These are phyloP conservation scores for Chaenodraco wilsoni DNA, from an alignment of 2,797 vertebrate genomes.

Conservation along the genomic window DNA sequence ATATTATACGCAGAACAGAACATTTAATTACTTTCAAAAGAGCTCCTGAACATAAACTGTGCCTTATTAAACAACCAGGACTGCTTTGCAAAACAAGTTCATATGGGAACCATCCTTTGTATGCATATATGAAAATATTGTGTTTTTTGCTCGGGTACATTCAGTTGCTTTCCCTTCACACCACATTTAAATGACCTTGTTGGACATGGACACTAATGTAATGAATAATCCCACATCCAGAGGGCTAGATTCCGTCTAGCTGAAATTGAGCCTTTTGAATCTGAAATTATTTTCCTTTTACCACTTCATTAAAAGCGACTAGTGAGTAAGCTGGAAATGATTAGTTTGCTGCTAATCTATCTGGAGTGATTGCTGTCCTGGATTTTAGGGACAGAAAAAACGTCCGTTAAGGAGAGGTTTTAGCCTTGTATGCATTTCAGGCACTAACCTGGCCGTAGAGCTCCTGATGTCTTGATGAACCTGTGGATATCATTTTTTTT, in stretches of 20 bases:
- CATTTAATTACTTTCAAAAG: constrained; percentile 32
- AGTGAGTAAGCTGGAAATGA: constrained; percentile 50
- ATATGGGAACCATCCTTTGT: constrained; percentile 40
- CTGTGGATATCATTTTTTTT: constrained; percentile 71
- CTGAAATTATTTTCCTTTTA: constrained; percentile 34
- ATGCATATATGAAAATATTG: constrained; percentile 53
- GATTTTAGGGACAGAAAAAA: constrained; percentile 35
- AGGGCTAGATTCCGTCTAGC: constrained; percentile 28
- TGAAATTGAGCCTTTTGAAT: constrained; percentile 51
- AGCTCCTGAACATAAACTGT: constrained; percentile 45
- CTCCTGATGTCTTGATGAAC: constrained; percentile 65
- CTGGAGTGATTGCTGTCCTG: constrained; percentile 56
- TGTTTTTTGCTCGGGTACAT: constrained; percentile 38
- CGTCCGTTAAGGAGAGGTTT: constrained; percentile 51
- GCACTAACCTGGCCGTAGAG: constrained; percentile 55
- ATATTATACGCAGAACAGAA: constrained; percentile 57
- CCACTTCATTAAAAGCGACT: constrained; percentile 45
- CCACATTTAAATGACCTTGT: constrained; percentile 28
- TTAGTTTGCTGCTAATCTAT: constrained; percentile 68
- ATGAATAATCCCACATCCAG: constrained; percentile 42
- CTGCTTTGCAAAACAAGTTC: constrained; percentile 28
- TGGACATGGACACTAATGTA: constrained; percentile 29
- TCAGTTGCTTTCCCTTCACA: constrained; percentile 33
- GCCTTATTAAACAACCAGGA: constrained; percentile 55
- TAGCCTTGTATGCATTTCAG: constrained; percentile 56